Conservation (phyloP, 2,888 invertebrate species). For the Acrobasis consociella region DNA sequence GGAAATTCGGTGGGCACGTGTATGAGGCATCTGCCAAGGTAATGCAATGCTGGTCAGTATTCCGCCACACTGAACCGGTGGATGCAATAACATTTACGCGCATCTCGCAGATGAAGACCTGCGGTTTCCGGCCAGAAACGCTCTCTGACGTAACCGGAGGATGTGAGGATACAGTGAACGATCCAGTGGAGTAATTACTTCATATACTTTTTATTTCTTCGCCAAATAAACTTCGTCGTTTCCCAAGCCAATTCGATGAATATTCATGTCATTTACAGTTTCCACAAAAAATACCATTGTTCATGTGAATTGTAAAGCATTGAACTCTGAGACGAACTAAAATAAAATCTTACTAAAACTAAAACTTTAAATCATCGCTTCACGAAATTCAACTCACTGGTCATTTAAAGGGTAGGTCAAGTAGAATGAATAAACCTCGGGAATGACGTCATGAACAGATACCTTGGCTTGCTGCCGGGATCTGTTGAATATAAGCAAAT, state of each 20-base stretch:
- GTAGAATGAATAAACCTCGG: constrained; percentile 1
- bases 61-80: constrained; percentile 45
- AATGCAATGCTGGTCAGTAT: constrained; percentile 39
- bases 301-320: not conserved
- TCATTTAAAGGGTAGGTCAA: constrained; percentile 12
- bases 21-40: constrained; percentile 56
- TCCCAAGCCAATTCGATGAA: not conserved
- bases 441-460: constrained; percentile 5
- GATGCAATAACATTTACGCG: constrained; percentile 62
- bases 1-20: constrained; percentile 46
- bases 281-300: constrained; percentile 3
- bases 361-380: not conserved
- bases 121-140: constrained; percentile 58
- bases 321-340: not conserved
- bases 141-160: too few relatives aligned
- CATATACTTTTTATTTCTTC: not conserved
- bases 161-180: too few relatives aligned
- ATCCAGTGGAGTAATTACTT: too few relatives aligned
- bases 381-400: constrained; percentile 5
- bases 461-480: constrained; percentile 11
- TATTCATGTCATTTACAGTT: constrained; percentile 9
- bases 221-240: constrained; percentile 5
- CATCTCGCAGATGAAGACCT: constrained; percentile 67
- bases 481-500: not conserved
- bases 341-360: not conserved